Evolutionary conservation across 35 echinoderm and acorn worm species (phyloP), one percentile per base, ranked within the genome.

Genomic region (Ophioderma brevispina): DNA sequence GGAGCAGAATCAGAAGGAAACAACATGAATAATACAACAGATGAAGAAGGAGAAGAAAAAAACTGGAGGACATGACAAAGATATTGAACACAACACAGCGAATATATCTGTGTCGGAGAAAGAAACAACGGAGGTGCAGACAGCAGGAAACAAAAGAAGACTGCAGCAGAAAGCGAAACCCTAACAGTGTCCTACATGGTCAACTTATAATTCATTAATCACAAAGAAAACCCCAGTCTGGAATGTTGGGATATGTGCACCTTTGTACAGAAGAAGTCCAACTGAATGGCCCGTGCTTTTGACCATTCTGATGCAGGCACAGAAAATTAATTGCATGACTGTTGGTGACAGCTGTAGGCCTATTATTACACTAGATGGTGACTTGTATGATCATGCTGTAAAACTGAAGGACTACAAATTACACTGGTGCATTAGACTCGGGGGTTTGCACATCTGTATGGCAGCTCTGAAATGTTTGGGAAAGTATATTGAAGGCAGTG

Each of bases 401-500:
- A 36, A 80, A 35, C 78, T 80, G 38, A 80, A 80, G 78, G 37
- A 80, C 78, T 80, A 80, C 15, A 80, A 80, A 80, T 19, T 34
- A 80, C 15, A 80, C 35, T 80, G 35, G 78, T 80, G 15, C 33
- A 80, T 80, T 38, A 80, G 76, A 77, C 76, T 77, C 13, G 78
- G 78, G 37, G 78, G 30, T 80, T 37, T 80, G 38, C 33, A 80
- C 37, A 80, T 37, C 21, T 5, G 0, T 36, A 80, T 80, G 15
- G 78, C 78, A 80, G 78, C 78, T 80, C 38, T 80, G 21, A 80
- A 80, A 80, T 33, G 33, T 37, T 38, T 80, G 19, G 78, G 78
- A 80, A 80, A 80, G n/a, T 80, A 80, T 80, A 37, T 38, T 21
- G 33, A 80, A 36, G 78, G 78, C 5, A 80, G 78, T 80, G 78